A percentile compares a stretch with the other conserved stretches of the same genome.
phyloP scores from a whole-genome alignment of 2,888 invertebrate species.

The Drosophila macrothrix region DNA sequence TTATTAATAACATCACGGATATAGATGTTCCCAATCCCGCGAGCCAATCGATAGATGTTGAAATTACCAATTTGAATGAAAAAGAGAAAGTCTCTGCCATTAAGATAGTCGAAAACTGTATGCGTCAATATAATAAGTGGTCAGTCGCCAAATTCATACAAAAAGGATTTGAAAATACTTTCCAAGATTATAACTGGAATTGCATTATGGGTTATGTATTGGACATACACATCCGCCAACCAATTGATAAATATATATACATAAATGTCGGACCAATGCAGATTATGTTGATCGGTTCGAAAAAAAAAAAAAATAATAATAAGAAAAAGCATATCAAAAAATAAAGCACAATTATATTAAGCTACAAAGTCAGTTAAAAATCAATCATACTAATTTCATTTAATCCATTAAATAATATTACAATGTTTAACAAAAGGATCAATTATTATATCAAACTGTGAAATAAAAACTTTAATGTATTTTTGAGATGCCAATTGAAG shows the following conservation, averaged over 20 bases:
- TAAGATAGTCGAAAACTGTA: not conserved
- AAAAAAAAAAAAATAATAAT: not conserved
- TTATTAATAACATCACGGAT: not conserved
- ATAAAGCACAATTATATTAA: not conserved
- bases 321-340: not conserved
- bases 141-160: not conserved
- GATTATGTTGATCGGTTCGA: not conserved
- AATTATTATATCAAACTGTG: not conserved
- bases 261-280: not conserved
- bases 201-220: conserved; percentile 2
- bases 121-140: too few relatives aligned
- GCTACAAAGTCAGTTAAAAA: not conserved
- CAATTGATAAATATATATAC: not conserved
- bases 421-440: not conserved
- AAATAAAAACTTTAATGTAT: not conserved
- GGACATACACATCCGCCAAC: not conserved
- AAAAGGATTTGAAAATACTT: rapidly evolving
- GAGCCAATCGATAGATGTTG: not conserved
- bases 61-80: not conserved
- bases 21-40: not conserved
- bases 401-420: not conserved
- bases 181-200: not conserved
- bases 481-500: not conserved
- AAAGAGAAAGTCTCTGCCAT: rapidly evolving
- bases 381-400: not conserved